Conservation (phyloP, 64 coral and sea anemone species). For the Porites lutea region DNA sequence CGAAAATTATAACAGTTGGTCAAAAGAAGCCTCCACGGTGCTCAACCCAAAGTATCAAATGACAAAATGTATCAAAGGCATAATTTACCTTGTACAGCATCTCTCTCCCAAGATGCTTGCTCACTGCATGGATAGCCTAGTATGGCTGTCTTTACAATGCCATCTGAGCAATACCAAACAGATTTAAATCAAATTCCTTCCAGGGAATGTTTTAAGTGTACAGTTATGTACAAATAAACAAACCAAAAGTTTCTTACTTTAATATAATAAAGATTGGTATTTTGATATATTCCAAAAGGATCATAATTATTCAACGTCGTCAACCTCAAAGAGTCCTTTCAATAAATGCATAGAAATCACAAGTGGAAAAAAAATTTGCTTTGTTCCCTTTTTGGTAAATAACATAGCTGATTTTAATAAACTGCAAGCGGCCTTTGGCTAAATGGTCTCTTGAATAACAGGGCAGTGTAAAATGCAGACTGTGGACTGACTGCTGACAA, state of each 20-base stretch:
- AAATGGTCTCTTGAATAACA: neutral
- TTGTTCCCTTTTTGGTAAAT: slow-evolving; percentile 6
- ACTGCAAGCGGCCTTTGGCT: slow-evolving; percentile 6
- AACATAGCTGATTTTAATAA: too few relatives aligned
- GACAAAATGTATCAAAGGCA: slow-evolving; percentile 17
- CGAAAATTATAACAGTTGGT: too few relatives aligned
- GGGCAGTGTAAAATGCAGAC: too few relatives aligned
- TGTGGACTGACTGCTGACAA: neutral
- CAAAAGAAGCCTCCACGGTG: too few relatives aligned
- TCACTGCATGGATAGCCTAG: slow-evolving; percentile 3
- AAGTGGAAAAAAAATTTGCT: slow-evolving; percentile 16
- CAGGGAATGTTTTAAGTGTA: neutral
- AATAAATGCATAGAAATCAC: slow-evolving; percentile 17
- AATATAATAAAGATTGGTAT: neutral
- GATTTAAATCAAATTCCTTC: slow-evolving; percentile 12
- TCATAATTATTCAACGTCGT: slow-evolving; percentile 21
- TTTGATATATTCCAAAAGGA: slow-evolving; percentile 4
- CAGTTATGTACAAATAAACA: slow-evolving; percentile 12
- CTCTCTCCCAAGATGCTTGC: slow-evolving; percentile 25
- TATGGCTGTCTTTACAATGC: slow-evolving; percentile 7
- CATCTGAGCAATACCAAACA: slow-evolving; percentile 9
- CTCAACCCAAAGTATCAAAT: neutral
- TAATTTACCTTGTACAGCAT: slow-evolving; percentile 28
- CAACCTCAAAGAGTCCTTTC: neutral
- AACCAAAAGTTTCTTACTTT: neutral